Evolutionary conservation across 2,888 invertebrate species (phyloP).

Genomic region (Morinoia aosen): DNA sequence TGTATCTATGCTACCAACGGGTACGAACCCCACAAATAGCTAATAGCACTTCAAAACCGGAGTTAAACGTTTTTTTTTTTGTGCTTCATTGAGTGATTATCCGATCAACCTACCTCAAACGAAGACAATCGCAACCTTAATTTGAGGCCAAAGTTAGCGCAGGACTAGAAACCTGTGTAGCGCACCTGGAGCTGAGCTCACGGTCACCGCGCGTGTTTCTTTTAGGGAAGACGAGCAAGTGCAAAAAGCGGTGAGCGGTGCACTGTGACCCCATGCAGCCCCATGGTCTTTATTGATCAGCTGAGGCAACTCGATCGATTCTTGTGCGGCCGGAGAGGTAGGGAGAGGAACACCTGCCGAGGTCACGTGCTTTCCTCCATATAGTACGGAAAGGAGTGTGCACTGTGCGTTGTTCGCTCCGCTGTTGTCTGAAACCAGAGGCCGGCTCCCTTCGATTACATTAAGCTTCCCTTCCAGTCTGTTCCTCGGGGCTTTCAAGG

Average conservation of each 20-base stretch:
- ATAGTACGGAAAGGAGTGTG: neutral
- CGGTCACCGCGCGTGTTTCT: neutral
- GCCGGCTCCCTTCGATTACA: neutral
- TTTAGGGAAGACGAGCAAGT: slow-evolving; percentile 21
- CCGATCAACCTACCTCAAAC: neutral
- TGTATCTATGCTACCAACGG: neutral
- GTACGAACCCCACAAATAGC: neutral
- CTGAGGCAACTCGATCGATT: neutral
- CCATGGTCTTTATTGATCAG: neutral
- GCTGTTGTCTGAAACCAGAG: neutral
- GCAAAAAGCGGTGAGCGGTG: neutral
- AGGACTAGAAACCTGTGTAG: neutral
- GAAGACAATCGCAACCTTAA: neutral
- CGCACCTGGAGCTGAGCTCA: neutral
- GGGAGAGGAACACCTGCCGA: neutral
- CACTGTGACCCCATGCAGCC: neutral
- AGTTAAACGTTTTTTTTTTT: neutral
- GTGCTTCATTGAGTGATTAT: neutral
- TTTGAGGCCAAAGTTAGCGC: neutral
- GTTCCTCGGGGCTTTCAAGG: neutral
- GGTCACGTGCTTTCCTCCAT: neutral
- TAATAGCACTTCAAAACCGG: neutral
- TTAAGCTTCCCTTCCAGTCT: neutral
- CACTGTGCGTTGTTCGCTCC: neutral
- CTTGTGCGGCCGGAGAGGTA: neutral